Base-by-base conservation (phyloP, 2,888 invertebrate genomes). In the Sclerodermus sp. region DNA sequence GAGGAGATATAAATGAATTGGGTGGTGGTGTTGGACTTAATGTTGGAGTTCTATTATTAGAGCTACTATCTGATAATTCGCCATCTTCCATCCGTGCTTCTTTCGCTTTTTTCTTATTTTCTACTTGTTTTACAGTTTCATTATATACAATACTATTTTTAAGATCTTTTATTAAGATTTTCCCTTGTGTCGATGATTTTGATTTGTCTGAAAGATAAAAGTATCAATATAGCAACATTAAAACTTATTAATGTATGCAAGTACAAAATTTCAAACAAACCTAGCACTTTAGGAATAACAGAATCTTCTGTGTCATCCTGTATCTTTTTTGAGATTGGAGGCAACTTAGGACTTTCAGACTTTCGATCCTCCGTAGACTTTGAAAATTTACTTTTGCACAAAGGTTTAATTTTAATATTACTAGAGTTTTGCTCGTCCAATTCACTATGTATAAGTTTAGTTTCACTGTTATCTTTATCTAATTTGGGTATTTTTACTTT, bases 91-190 rank as follows among this genome's bases (percentile, higher is more conserved):
- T 82, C 57, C 82, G 82, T 44, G 84, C 84, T 13, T 83, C 84
- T 67, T 82, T 85, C 51, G 82, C 82, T 49, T 83, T 82, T 15
- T 84, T 83, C 64, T 84, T 84, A 58, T 83, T 84, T 66, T 87
- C 85, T 36, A 85, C 83, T 70, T 85, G 82, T 65, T 85, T 85
- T 0, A 87, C 83, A 6, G 85, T 84, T 57, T 85, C 85, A 64
- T 85, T 86, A 76, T 84, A 87, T 15, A 88, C 84, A 15, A 83
- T 78, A 71, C 86, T 87, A 53, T 85, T 84, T 66, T 87, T 88
- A 12, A 88, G 77, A 71, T 86, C 85, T 71, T 87, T 87, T 54
- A 87, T 88, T 63, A 83, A 80, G 62, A 88, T 88, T 79, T 85
- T 87, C 40, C 78, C 78, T 55, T 70, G 70, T 31, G 62, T 53